Conservation (phyloP, 2,797 vertebrate genomes). For the Lepus oiostolus region DNA sequence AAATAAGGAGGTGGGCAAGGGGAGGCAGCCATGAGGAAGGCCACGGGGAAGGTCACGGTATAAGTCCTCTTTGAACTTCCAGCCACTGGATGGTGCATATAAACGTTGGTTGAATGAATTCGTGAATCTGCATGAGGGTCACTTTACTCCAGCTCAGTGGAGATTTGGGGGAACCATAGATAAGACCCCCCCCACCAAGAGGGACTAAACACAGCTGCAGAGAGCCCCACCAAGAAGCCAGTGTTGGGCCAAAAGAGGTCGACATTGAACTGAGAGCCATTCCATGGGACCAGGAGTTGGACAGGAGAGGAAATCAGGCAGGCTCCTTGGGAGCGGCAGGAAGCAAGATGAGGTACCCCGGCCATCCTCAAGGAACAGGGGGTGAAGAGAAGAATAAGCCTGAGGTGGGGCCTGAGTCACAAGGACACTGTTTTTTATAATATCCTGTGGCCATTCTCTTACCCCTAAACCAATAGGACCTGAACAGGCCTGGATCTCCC, state of each 20-base stretch:
- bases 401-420: neutral
- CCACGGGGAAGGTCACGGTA: neutral
- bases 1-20: neutral
- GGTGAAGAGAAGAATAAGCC: neutral
- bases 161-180: neutral
- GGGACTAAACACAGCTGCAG: constrained; percentile 7
- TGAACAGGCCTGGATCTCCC: neutral
- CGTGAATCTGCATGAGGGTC: neutral
- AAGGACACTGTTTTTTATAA: neutral
- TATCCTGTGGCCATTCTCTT: neutral
- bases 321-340: neutral
- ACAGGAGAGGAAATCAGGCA: neutral
- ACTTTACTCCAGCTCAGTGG: neutral
- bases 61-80: neutral
- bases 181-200: neutral
- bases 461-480: neutral
- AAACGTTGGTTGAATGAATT: neutral
- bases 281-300: neutral
- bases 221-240: constrained; percentile 20
- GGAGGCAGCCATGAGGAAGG: neutral
- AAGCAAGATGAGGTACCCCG: neutral
- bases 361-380: neutral
- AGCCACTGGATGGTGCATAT: neutral
- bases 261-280: neutral
- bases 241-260: neutral